Conservation (phyloP, 2,888 invertebrate genomes). For the Andrena minutula region DNA sequence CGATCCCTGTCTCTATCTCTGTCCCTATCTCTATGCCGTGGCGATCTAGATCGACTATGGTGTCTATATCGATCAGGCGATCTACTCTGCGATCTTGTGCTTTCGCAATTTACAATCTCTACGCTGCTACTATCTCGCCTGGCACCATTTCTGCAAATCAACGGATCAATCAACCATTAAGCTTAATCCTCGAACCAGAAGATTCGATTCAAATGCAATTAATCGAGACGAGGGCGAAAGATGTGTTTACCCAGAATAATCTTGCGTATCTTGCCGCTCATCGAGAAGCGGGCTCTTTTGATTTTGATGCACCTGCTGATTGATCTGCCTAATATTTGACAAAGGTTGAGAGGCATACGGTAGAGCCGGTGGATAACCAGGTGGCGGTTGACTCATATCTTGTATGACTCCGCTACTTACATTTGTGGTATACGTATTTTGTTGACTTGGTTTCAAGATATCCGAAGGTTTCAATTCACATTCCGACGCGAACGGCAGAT, state of each 20-base stretch:
- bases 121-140: conserved; percentile 83
- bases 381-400: conserved; percentile 86
- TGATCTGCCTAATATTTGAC: conserved; percentile 76
- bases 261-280: conserved; percentile 79
- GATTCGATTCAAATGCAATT: not conserved
- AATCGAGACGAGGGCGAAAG: not conserved
- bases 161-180: conserved; percentile 8
- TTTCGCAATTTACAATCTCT: conserved; percentile 83
- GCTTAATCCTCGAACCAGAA: not conserved
- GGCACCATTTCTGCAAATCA: conserved; percentile 57
- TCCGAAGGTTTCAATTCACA: conserved; percentile 87
- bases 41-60: conserved; percentile 83
- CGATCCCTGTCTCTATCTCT: conserved; percentile 79
- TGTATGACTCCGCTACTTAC: conserved; percentile 78
- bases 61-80: conserved; percentile 83
- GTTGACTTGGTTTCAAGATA: conserved; percentile 79
- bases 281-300: conserved; percentile 82
- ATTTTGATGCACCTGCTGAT: conserved; percentile 74
- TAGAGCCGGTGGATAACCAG: conserved; percentile 85
- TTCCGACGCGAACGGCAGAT: conserved; percentile 89
- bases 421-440: conserved; percentile 72
- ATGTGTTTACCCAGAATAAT: conserved; percentile 74
- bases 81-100: conserved; percentile 82
- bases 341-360: conserved; percentile 81
- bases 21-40: conserved; percentile 81